Conservation (phyloP, 2,888 invertebrate species). For the Melitaea athalia region DNA sequence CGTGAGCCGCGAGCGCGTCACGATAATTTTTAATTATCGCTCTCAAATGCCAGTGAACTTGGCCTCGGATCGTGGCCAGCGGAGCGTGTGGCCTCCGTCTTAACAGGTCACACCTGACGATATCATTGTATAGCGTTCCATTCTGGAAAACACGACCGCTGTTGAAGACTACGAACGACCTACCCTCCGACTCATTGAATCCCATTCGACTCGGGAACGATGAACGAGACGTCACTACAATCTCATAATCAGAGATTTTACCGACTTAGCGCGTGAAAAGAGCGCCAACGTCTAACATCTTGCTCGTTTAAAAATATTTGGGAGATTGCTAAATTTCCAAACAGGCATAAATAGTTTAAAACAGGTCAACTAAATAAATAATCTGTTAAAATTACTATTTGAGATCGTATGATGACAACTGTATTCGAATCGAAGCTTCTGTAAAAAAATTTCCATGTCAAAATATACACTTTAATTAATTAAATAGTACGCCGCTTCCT, state of each 20-base stretch:
- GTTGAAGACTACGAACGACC: slow-evolving; percentile 3
- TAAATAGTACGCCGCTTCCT: background rate
- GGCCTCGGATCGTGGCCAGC: slow-evolving; percentile 72
- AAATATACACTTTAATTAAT: background rate
- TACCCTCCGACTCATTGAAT: slow-evolving; percentile 43
- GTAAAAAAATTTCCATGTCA: background rate
- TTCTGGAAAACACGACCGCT: slow-evolving; percentile 43
- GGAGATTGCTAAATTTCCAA: slow-evolving; percentile 41
- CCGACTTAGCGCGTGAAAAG: slow-evolving; percentile 37
- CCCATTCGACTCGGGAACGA: slow-evolving; percentile 40
- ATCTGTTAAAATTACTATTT: background rate
- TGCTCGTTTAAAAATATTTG: slow-evolving; percentile 43
- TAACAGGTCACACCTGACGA: slow-evolving; percentile 76
- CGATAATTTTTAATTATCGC: slow-evolving; percentile 82
- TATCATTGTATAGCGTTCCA: slow-evolving; percentile 56
- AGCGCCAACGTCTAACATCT: slow-evolving; percentile 42
- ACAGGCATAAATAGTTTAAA: slow-evolving; percentile 30
- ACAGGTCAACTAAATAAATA: slow-evolving; percentile 18
- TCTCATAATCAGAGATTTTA: slow-evolving; percentile 23
- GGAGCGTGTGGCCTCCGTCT: slow-evolving; percentile 60
- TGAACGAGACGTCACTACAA: slow-evolving; percentile 2
- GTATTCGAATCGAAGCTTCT: slow-evolving; percentile 35
- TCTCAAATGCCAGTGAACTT: slow-evolving; percentile 82
- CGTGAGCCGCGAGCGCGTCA: slow-evolving; percentile 76
- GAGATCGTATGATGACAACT: slow-evolving; percentile 31